These are phyloP conservation scores for Eupithecia tripunctaria DNA, from an alignment of 2,888 invertebrate genomes.

Conservation along the genomic window DNA sequence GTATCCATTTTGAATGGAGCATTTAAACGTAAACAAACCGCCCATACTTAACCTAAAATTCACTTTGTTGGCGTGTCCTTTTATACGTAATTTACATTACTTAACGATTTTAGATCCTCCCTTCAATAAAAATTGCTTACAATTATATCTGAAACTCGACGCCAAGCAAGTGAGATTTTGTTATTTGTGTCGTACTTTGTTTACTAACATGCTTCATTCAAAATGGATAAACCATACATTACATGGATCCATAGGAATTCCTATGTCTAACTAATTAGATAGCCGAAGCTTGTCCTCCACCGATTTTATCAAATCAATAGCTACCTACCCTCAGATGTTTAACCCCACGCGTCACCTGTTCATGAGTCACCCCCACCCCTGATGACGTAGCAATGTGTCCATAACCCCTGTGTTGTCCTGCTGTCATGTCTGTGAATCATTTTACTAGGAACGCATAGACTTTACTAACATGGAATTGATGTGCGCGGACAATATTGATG, in stretches of 20 bases:
- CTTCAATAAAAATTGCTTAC: too few relatives aligned
- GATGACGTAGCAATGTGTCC: constrained; percentile 27
- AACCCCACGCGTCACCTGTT: constrained; percentile 14
- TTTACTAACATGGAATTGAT: constrained; percentile 19
- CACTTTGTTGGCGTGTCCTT: too few relatives aligned
- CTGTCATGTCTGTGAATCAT: constrained; percentile 27
- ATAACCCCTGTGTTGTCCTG: constrained; percentile 14
- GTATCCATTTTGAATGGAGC: too few relatives aligned
- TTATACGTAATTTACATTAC: too few relatives aligned
- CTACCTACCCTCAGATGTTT: constrained; percentile 11
- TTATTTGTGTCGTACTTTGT: too few relatives aligned
- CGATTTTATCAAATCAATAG: constrained; percentile 15
- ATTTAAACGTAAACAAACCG: too few relatives aligned
- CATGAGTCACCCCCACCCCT: constrained; percentile 7
- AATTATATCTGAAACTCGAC: too few relatives aligned
- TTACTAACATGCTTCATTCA: too few relatives aligned
- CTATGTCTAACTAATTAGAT: neutral
- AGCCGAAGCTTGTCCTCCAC: neutral
- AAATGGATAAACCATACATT: neutral
- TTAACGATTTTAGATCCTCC: too few relatives aligned
- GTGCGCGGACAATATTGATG: constrained; percentile 9
- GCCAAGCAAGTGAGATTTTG: too few relatives aligned
- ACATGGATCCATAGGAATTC: neutral
- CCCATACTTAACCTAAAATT: too few relatives aligned
- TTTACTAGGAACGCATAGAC: constrained; percentile 28